Evolutionary conservation across 1,140 invertebrate species (phyloP).

Genomic region (Popillia japonica): DNA sequence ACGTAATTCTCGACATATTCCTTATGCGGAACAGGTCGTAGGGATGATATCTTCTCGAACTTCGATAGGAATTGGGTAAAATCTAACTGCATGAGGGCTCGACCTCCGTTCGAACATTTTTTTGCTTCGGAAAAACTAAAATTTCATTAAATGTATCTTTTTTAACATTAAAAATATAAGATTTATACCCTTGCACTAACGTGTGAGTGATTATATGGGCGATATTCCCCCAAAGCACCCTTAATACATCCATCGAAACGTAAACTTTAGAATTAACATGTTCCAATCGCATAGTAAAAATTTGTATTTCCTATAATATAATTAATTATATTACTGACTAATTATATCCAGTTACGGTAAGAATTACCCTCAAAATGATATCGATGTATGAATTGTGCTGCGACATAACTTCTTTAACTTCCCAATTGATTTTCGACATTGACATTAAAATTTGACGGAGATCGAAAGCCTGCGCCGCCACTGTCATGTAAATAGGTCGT

Average conservation of each 20-base stretch:
- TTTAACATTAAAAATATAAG: not conserved
- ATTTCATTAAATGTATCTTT: slow-evolving; percentile 39
- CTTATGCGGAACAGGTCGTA: slow-evolving; percentile 86
- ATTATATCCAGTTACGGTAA: no score
- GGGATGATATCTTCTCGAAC: slow-evolving; percentile 83
- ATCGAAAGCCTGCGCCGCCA: slow-evolving; percentile 82
- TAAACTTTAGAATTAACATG: slow-evolving; percentile 73
- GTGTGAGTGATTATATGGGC: slow-evolving; percentile 84
- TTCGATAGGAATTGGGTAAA: slow-evolving; percentile 95
- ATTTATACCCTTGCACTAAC: slow-evolving; percentile 87
- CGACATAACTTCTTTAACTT: slow-evolving; percentile 93
- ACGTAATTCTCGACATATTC: slow-evolving; percentile 94
- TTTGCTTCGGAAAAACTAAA: slow-evolving; percentile 85
- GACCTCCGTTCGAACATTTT: slow-evolving; percentile 95
- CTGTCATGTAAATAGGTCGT: slow-evolving; percentile 85
- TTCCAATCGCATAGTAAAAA: slow-evolving; percentile 79
- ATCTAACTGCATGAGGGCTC: slow-evolving; percentile 97
- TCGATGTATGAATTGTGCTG: slow-evolving; percentile 93
- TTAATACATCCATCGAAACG: slow-evolving; percentile 74
- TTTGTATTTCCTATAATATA: slow-evolving; percentile 82
- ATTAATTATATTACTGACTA: no score
- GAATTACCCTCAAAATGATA: slow-evolving; percentile 69
- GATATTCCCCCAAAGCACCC: slow-evolving; percentile 86
- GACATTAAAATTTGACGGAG: slow-evolving; percentile 77
- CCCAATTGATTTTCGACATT: slow-evolving; percentile 97